Evolutionary conservation across 2,113 vertebrate species (phyloP).

Genomic region (Strix aluco): DNA sequence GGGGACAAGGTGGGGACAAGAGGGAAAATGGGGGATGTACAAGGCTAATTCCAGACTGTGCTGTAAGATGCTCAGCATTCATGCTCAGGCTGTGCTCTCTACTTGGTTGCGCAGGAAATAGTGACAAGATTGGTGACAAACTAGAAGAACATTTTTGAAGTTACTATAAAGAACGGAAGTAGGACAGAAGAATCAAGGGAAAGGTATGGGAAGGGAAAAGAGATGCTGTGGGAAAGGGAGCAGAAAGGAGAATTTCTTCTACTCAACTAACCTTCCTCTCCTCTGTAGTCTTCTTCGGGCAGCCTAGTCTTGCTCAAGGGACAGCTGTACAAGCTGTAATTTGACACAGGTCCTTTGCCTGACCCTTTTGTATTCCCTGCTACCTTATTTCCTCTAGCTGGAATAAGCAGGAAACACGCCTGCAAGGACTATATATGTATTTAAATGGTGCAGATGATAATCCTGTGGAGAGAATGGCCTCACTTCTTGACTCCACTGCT

Average conservation of each 20-base stretch:
- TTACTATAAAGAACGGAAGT: background rate
- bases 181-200: background rate
- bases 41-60: background rate
- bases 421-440: background rate
- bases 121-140: background rate
- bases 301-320: background rate
- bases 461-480: background rate
- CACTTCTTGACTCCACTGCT: background rate
- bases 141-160: background rate
- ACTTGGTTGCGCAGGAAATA: background rate
- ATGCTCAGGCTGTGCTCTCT: background rate
- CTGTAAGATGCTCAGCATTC: background rate
- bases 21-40: background rate
- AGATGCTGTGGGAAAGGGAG: background rate
- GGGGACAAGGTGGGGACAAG: background rate
- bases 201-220: background rate
- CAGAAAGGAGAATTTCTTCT: background rate
- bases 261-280: background rate
- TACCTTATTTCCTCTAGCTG: background rate
- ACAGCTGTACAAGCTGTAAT: background rate
- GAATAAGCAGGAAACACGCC: background rate
- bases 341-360: background rate
- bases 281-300: background rate
- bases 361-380: background rate
- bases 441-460: background rate